A percentile compares a stretch with the other conserved stretches of the same genome.
These are phyloP conservation scores for Trichopoda pennipes DNA, from an alignment of 2,888 invertebrate genomes.

Conservation along the genomic window DNA sequence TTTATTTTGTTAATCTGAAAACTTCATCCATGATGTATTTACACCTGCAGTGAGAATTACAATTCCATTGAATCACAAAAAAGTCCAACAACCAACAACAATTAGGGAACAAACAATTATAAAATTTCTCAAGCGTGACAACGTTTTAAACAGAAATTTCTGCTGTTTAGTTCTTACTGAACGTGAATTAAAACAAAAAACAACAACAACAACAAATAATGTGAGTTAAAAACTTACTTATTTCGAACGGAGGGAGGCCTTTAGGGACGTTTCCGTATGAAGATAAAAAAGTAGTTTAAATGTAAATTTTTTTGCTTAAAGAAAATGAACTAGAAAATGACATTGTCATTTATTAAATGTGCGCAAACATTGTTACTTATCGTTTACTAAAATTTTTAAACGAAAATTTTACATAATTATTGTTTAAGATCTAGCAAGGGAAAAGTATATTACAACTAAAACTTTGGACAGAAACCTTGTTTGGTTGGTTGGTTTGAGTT, in stretches of 20 bases:
- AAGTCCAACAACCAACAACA: slow-evolving; percentile 1
- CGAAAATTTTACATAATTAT: slow-evolving; percentile 28
- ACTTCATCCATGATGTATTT: slow-evolving; percentile 50
- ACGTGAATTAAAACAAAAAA: slow-evolving; percentile 27
- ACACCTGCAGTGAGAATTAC: slow-evolving; percentile 66
- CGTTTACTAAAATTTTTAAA: slow-evolving; percentile 41
- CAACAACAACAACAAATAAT: slow-evolving; percentile 13
- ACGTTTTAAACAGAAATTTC: slow-evolving; percentile 62
- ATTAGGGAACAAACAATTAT: slow-evolving; percentile 69
- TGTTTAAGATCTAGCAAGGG: background rate
- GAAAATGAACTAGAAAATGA: slow-evolving; percentile 49
- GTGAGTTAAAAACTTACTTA: slow-evolving; percentile 6
- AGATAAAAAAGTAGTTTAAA: slow-evolving; percentile 69
- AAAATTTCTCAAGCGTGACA: slow-evolving; percentile 69
- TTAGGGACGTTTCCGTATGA: slow-evolving; percentile 36
- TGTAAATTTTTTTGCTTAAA: slow-evolving; percentile 65
- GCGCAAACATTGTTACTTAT: slow-evolving; percentile 52
- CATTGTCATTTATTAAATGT: slow-evolving; percentile 68
- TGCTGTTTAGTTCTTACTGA: slow-evolving; percentile 4
- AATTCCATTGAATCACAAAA: slow-evolving; percentile 44
- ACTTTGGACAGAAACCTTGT: background rate
- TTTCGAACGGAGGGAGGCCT: slow-evolving; percentile 29
- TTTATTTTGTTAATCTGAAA: slow-evolving; percentile 24
- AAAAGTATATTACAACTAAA: slow-evolving; percentile 1
- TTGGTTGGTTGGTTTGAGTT: slow-evolving; percentile 12